Evolutionary conservation across 2,888 invertebrate genomes (phyloP).

Genomic region (Pachliopta kotzebuea): DNA sequence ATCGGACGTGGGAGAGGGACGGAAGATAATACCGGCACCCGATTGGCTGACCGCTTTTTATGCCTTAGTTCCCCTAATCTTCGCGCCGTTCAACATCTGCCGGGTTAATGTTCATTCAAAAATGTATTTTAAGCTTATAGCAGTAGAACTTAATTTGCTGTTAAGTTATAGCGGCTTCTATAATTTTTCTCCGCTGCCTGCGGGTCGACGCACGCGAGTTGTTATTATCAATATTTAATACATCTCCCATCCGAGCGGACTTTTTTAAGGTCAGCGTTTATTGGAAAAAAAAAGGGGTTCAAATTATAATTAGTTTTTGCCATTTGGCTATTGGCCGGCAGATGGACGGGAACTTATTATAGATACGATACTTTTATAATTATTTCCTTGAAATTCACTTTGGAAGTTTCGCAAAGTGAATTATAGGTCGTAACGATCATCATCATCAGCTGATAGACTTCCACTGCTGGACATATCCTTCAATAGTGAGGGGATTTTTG

Average conservation of each 20-base stretch:
- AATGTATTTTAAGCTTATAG: conserved; percentile 71
- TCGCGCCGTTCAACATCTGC: conserved; percentile 77
- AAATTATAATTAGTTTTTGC: conserved; percentile 50
- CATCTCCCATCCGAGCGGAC: conserved; percentile 62
- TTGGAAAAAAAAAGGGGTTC: conserved; percentile 48
- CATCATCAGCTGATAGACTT: no score
- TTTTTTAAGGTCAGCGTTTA: conserved; percentile 63
- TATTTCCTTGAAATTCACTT: not conserved
- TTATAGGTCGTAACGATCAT: no score
- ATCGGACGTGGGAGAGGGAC: conserved; percentile 56
- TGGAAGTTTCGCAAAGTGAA: not conserved
- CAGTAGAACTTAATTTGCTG: conserved; percentile 67
- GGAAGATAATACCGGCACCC: conserved; percentile 45
- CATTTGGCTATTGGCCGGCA: conserved; percentile 53
- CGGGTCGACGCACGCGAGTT: conserved; percentile 67
- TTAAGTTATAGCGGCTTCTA: conserved; percentile 46
- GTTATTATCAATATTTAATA: conserved; percentile 73
- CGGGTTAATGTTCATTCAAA: conserved; percentile 70
- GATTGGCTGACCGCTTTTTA: conserved; percentile 79
- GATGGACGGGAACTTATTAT: conserved; percentile 43
- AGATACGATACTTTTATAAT: conserved; percentile 33
- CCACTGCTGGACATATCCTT: no score
- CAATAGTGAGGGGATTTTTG: no score
- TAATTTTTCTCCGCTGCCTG: conserved; percentile 57
- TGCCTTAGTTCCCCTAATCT: conserved; percentile 80